Conservation (phyloP, 2,113 vertebrate genomes). For the Vulpes ferrilata region DNA sequence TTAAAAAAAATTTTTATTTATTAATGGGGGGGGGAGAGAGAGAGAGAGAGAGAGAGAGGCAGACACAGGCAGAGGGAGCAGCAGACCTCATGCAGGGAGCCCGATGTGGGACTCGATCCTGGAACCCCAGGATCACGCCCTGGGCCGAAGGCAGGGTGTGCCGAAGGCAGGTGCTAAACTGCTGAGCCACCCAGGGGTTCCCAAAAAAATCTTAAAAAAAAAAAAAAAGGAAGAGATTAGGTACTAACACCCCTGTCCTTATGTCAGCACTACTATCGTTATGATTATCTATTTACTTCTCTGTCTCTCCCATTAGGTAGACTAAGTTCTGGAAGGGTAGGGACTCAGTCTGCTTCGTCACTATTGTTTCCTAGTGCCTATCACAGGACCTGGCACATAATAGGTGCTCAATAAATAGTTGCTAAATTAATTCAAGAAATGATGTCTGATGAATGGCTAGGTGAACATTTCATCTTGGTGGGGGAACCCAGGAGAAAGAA, state of each 20-base stretch:
- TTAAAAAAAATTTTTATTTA: no score
- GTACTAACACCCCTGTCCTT: background rate
- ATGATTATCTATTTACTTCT: background rate
- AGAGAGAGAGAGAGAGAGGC: no score
- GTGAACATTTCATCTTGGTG: background rate
- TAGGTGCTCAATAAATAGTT: background rate
- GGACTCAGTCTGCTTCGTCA: background rate
- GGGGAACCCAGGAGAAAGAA: background rate
- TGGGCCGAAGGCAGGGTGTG: no score
- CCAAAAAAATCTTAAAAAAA: no score
- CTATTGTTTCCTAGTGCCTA: background rate
- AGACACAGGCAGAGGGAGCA: no score
- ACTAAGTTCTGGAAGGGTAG: background rate
- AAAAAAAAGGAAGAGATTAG: background rate
- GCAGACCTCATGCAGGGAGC: no score
- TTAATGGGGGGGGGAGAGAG: no score
- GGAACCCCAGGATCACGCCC: no score
- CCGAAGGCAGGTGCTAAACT: no score
- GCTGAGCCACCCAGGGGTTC: no score
- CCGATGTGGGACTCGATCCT: no score
- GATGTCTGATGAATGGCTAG: background rate
- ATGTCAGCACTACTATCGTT: background rate
- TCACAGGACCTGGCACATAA: background rate
- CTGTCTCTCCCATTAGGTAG: background rate
- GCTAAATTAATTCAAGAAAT: constrained; percentile 24